Evolutionary conservation across 2,797 vertebrate genomes (phyloP).

Genomic region (Mus caroli): DNA sequence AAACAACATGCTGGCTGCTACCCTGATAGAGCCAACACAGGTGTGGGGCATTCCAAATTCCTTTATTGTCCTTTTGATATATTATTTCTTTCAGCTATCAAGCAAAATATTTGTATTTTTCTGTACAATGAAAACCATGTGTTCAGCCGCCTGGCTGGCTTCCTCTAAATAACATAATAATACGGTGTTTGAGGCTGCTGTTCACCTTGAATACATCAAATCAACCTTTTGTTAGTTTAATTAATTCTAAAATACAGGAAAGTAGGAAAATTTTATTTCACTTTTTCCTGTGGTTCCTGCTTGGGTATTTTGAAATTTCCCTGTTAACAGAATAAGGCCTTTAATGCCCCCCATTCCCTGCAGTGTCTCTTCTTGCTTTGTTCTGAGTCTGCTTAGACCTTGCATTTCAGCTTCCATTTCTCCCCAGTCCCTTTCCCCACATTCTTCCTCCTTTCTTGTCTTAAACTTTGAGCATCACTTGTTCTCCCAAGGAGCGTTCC

Average conservation of each 20-base stretch:
- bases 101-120: constrained; percentile 52
- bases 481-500: background rate
- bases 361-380: background rate
- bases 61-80: background rate
- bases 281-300: background rate
- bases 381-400: background rate
- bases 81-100: constrained; percentile 1
- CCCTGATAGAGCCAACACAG: background rate
- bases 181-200: background rate
- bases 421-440: background rate
- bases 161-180: background rate
- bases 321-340: background rate
- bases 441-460: background rate
- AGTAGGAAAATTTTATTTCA: background rate
- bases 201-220: background rate
- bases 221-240: background rate
- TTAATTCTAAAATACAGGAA: constrained; percentile 16
- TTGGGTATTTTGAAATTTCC: background rate
- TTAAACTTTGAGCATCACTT: background rate
- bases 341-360: background rate
- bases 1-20: background rate
- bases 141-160: background rate
- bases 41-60: background rate
- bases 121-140: background rate
- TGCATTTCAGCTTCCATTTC: background rate